Conservation (phyloP, 1,140 invertebrate genomes). For the Temnothorax nylanderi region DNA sequence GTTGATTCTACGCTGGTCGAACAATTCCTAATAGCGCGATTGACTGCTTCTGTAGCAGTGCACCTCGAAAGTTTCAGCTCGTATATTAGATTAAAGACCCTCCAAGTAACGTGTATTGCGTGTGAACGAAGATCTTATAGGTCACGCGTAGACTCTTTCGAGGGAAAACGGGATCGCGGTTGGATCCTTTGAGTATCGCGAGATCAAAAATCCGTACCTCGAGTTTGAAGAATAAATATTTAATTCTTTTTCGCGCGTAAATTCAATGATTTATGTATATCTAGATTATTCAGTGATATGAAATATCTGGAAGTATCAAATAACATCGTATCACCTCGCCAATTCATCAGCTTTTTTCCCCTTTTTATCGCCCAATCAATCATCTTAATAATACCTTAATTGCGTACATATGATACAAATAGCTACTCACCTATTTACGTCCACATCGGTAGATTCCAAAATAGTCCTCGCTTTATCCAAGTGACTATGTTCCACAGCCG, state of each 20-base stretch:
- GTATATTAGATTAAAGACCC: constrained; percentile 43
- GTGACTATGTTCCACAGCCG: constrained; percentile 96
- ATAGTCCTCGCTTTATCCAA: constrained; percentile 95
- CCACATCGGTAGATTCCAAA: constrained; percentile 95
- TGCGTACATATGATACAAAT: neutral
- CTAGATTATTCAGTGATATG: neutral
- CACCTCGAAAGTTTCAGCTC: constrained; percentile 18
- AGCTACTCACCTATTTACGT: constrained; percentile 94
- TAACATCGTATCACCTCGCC: neutral
- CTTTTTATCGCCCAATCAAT: neutral
- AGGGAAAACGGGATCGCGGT: neutral
- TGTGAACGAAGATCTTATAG: constrained; percentile 4
- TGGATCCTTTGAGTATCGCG: neutral
- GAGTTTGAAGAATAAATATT: neutral
- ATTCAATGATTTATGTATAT: neutral
- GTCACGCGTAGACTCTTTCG: neutral
- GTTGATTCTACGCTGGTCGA: neutral
- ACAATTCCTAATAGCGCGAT: constrained; percentile 47
- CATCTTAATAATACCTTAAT: neutral
- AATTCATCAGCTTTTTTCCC: neutral
- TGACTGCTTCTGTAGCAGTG: constrained; percentile 32
- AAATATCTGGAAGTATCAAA: neutral
- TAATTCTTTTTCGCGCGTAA: neutral
- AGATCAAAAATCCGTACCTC: neutral
- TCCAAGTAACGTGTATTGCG: constrained; percentile 26